These are phyloP conservation scores for Poeciliopsis paucimaculata DNA, from an alignment of 2,797 vertebrate species.

Conservation along the genomic window DNA sequence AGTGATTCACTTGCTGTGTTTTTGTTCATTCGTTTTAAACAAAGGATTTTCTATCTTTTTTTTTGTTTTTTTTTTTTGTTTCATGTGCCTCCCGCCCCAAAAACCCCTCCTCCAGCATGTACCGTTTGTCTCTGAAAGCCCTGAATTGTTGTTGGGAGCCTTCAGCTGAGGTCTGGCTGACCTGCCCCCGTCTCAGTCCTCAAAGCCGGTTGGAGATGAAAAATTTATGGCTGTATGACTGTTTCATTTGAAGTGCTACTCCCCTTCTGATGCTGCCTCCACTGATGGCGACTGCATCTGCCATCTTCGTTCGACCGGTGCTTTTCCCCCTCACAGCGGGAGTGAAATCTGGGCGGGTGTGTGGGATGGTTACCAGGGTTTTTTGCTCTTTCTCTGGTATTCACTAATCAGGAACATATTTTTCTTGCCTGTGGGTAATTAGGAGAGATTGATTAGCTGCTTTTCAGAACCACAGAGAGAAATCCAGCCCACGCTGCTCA, in stretches of 20 bases:
- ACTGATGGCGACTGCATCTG: slow-evolving; percentile 74
- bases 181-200: slow-evolving; percentile 76
- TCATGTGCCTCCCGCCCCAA: slow-evolving; percentile 61
- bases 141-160: slow-evolving; percentile 76
- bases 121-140: slow-evolving; percentile 66
- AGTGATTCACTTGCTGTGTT: slow-evolving; percentile 45
- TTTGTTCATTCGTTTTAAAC: slow-evolving; percentile 74
- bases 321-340: slow-evolving; percentile 64
- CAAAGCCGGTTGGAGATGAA: slow-evolving; percentile 84
- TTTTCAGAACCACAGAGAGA: slow-evolving; percentile 45
- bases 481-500: slow-evolving; percentile 10
- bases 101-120: slow-evolving; percentile 3
- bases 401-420: slow-evolving; percentile 61
- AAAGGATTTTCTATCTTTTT: slow-evolving; percentile 46
- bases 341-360: slow-evolving; percentile 53
- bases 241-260: slow-evolving; percentile 83
- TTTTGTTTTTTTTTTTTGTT: slow-evolving; percentile 58
- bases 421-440: slow-evolving; percentile 46
- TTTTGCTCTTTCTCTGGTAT: slow-evolving; percentile 45
- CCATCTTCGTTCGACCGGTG: slow-evolving; percentile 59
- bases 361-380: slow-evolving; percentile 28
- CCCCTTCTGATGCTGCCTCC: slow-evolving; percentile 78
- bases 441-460: slow-evolving; percentile 64
- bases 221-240: slow-evolving; percentile 85
- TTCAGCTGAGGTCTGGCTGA: slow-evolving; percentile 66